Base-by-base conservation (phyloP, 2,113 vertebrate genomes). In the Gavia stellata region DNA sequence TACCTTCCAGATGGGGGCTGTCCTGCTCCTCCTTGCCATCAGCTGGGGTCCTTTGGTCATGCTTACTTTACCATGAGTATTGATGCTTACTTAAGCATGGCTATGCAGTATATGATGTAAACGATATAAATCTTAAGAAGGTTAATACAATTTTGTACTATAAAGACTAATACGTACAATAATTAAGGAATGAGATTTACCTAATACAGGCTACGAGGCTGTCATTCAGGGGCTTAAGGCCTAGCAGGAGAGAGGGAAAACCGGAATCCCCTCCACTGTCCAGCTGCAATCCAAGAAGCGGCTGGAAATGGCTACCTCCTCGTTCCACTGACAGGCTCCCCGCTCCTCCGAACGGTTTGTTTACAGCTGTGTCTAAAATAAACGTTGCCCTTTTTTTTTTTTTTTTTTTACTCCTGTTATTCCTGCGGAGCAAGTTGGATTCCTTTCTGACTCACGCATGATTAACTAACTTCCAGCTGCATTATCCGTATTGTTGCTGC, bases 381-480 rank as follows among this genome's bases (percentile, higher is more conserved):
- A 97, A 87, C 45, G 19, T 73, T 62, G 88, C 77, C 59, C 45
- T 52, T 44, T 47, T 68, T 28, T 42, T 47, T 56, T 73, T 42
- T 40, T 78, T 53, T 72, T 59, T 33, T 4, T 34, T 0, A 42
- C 90, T 94, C 90, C 88, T 95, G 95, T 94, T 93, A 90, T 94
- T 96, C 96, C 94, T 86, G 96, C 38, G 61, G 94, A 96, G 90
- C 86, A 19, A 88, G 92, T 52, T 36, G 92, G 94, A 86, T 94
- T 95, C 94, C 92, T 93, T 52, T 91, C 94, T 91, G 96, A 96
- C 92, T 97, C 96, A 96, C 45, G 12, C 90, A 47, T 86, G 94
- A 95, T 96, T 95, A 96, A 94, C 88, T 81, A 88, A 96, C 95
- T 94, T 96, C 95, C 85, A 94, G 88, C 88, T 88, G 96, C 90